phyloP scores from a whole-genome alignment of 2,113 vertebrate species.

The Archilochus colubris region DNA sequence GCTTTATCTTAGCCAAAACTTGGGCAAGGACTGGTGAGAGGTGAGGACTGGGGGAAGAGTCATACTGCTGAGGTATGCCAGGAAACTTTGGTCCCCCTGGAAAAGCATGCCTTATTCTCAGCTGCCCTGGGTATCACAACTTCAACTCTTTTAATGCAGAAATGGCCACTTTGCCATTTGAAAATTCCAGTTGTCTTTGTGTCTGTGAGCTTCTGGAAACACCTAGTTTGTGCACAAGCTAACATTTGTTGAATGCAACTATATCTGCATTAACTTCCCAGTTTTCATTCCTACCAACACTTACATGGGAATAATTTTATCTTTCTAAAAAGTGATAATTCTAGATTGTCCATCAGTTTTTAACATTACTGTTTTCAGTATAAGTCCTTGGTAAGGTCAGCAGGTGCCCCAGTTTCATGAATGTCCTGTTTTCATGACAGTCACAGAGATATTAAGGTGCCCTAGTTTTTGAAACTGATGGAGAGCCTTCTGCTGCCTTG shows the following conservation, averaged over 20 bases:
- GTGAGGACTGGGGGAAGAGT: neutral
- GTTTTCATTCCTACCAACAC: neutral
- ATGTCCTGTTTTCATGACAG: neutral
- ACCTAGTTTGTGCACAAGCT: neutral
- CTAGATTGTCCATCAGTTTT: neutral
- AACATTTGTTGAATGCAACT: neutral
- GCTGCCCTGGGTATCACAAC: rapidly evolving
- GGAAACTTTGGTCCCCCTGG: rapidly evolving
- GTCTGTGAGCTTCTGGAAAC: neutral
- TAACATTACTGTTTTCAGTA: neutral
- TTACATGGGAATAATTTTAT: neutral
- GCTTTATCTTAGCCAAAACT: no score
- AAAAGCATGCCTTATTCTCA: neutral
- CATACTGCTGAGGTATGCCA: rapidly evolving
- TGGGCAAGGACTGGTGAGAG: no score
- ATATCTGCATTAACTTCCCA: neutral
- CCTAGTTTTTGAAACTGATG: neutral
- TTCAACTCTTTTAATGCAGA: neutral
- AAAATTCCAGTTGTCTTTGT: neutral
- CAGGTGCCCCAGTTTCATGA: constrained; percentile 11
- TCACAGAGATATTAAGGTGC: neutral
- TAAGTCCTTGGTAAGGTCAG: neutral
- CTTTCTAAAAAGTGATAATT: neutral
- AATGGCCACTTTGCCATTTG: neutral
- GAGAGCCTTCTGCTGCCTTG: neutral